Evolutionary conservation across 2,888 invertebrate species (phyloP), one percentile per base, ranked within the genome.

Genomic region (Cotesia congregata): DNA sequence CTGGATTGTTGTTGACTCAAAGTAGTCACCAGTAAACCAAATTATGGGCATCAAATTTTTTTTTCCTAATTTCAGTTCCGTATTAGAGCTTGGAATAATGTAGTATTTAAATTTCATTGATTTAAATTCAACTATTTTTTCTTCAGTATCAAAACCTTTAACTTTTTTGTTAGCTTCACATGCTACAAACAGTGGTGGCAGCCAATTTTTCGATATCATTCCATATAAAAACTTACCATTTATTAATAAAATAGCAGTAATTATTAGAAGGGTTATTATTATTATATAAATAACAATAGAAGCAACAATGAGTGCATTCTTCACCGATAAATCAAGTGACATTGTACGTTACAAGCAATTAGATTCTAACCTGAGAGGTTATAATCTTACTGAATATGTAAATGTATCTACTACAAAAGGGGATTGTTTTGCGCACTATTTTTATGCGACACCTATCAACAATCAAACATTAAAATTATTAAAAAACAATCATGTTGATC

Each of bases 201-300:
- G 12, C 62, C 62, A 62, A 6, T 17, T 12, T 62, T 15, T 62
- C 7, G 62, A 15, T 1, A 62, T 17, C 2, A 20, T 20, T 12
- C 6, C 6, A 20, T 62, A 62, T 17, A 62, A 15, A n/a, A 62
- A 4, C 0, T 7, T 62, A 1, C 15, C 15, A 62, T 62, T 62
- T 17, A 17, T 17, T 20, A 62, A 12, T 62, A 62, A 62, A 62
- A 6, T 17, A 12, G 15, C 6, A 7, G 62, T 62, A 62, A n/a
- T 62, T 62, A 62, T 62, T 62, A 62, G 62, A 17, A 62, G 62
- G 62, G 20, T 62, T 6, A 20, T 17, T 62, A 62, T 62, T 50
- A 50, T 50, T 50, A 50, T 7, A 12, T 50, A 50, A 62, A 62
- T 62, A 62, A 15, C 15, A 62, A 20, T 6, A 20, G 20, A 17